phyloP scores from a whole-genome alignment of 2,888 invertebrate genomes.

The Troglohyphantes excavatus region DNA sequence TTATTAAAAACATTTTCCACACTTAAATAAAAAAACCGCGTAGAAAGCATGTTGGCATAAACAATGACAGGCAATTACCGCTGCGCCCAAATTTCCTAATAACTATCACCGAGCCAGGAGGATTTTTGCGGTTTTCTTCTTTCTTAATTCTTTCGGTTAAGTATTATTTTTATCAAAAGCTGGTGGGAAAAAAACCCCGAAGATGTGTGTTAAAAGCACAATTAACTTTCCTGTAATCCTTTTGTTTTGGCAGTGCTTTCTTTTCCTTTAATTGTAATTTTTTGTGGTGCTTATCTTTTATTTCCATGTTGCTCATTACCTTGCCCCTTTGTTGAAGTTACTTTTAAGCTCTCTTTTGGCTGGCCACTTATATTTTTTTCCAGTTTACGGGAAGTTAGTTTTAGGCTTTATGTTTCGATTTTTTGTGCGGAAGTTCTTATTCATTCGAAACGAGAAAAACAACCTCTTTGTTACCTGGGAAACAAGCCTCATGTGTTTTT shows the following conservation, averaged over 20 bases:
- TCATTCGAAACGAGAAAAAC: neutral
- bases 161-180: slow-evolving; percentile 63
- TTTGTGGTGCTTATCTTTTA: slow-evolving; percentile 18
- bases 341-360: slow-evolving; percentile 24
- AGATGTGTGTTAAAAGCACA: slow-evolving; percentile 74
- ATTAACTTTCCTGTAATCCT: slow-evolving; percentile 71
- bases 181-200: slow-evolving; percentile 22
- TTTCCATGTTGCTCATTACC: slow-evolving; percentile 55
- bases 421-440: slow-evolving; percentile 36
- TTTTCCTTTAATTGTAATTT: slow-evolving; percentile 47
- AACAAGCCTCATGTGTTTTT: neutral
- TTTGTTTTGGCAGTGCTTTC: slow-evolving; percentile 51
- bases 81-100: slow-evolving; percentile 65
- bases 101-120: slow-evolving; percentile 43
- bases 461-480: slow-evolving; percentile 1
- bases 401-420: neutral
- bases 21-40: neutral
- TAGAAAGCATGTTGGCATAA: slow-evolving; percentile 55
- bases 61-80: slow-evolving; percentile 67
- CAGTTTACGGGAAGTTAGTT: neutral
- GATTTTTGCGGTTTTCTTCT: slow-evolving; percentile 62
- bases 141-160: slow-evolving; percentile 59
- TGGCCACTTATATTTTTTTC: neutral
- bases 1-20: slow-evolving; percentile 14
- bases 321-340: slow-evolving; percentile 27